Evolutionary conservation across 2,113 vertebrate species (phyloP), one percentile per base, ranked within the genome.

Genomic region (Pterocles orientalis): DNA sequence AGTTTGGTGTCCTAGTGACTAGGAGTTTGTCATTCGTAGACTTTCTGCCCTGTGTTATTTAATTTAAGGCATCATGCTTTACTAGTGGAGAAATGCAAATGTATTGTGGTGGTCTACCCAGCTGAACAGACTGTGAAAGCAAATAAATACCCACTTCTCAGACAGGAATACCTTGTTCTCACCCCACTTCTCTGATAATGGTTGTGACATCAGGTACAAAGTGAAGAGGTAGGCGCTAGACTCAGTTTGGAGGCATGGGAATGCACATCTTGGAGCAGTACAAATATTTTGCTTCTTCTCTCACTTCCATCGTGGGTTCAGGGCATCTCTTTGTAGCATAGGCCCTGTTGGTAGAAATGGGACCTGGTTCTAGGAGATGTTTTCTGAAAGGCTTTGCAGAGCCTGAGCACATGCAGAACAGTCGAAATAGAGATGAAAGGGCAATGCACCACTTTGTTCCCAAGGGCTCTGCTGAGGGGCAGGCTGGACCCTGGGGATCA

Each of bases 31-130:
- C 84, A 94, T 92, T 96, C 83, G 54, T 13, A 41, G 72, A 76
- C 81, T 93, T 82, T 93, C 53, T 57, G 39, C 88, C 70, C 91
- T 69, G 41, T 85, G 62, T 92, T 94, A 19, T 87, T 94, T 78
- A 92, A 79, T 66, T 79, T 84, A 65, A 86, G n/a, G 61, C 57
- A 93, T 62, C 61, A 70, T 65, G 92, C 94, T 94, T 97, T 94
- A 76, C 88, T 65, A 31, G 77, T 41, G 65, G 80, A 88, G 94
- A 94, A 91, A 45, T 7, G 50, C 78, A 95, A 93, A 93, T 57
- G n/a, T 34, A 62, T 90, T 29, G 86, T 85, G 83, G 86, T 84
- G 73, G 61, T 58, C 90, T 80, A 29, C 28, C 17, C 51, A 64
- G 62, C 58, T 80, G 88, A 91, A 36, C 28, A 54, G 72, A 33